Percentiles rank a stretch among this genome's conserved stretches.
phyloP scores from a whole-genome alignment of 2,113 vertebrate genomes.

The Podocnemis expansa region DNA sequence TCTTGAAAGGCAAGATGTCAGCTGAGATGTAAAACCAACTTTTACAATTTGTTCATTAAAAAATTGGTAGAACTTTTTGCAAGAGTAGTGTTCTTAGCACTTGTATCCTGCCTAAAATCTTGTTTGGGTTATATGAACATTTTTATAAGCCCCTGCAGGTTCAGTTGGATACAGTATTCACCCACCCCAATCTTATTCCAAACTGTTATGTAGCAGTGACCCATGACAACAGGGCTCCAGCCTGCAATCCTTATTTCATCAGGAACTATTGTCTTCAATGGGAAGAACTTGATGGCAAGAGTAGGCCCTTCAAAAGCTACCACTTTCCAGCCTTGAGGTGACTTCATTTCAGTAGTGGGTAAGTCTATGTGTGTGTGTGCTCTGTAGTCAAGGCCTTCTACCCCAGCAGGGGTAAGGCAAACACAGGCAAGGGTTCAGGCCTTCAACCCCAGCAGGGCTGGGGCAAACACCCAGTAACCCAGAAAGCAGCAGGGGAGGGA shows the following conservation, averaged over 20 bases:
- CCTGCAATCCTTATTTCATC: not conserved
- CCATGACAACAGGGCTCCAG: rapidly evolving
- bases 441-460: too few species aligned
- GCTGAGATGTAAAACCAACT: not conserved
- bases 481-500: too few species aligned
- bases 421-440: too few species aligned
- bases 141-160: not conserved
- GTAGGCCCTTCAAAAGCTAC: not conserved
- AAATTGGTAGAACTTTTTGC: not conserved
- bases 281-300: not conserved
- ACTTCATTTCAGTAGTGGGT: not conserved
- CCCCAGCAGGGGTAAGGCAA: too few species aligned
- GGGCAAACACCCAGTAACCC: too few species aligned
- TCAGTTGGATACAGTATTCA: not conserved
- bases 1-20: too few species aligned
- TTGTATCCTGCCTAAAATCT: not conserved
- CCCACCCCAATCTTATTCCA: not conserved
- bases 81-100: not conserved
- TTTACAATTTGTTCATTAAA: not conserved
- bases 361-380: too few species aligned
- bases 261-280: not conserved
- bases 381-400: too few species aligned
- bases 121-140: not conserved
- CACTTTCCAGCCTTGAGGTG: not conserved
- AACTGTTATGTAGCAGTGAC: not conserved